A percentile compares a stretch with the other conserved stretches of the same genome.
Evolutionary conservation across 2,113 vertebrate genomes (phyloP).

Genomic region (Rostratula benghalensis): DNA sequence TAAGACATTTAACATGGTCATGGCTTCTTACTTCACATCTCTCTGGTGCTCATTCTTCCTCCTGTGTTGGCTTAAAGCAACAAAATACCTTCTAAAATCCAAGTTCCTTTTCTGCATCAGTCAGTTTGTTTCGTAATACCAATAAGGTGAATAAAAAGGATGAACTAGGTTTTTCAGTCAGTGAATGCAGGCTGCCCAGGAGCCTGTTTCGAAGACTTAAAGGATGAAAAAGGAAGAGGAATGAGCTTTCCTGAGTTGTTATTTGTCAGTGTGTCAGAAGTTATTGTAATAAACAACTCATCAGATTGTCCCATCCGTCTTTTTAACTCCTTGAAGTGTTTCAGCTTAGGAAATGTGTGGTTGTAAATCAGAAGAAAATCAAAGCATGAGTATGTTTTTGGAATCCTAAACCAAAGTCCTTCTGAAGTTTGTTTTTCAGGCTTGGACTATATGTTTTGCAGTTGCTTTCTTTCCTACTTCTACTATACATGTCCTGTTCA

Average conservation of each 20-base stretch:
- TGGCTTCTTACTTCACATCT: neutral
- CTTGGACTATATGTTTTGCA: neutral
- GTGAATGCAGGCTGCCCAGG: neutral
- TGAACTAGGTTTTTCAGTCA: neutral
- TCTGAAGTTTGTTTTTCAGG: neutral
- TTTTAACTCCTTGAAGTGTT: neutral
- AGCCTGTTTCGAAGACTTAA: neutral
- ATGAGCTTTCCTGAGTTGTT: neutral
- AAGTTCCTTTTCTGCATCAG: neutral
- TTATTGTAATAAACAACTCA: neutral
- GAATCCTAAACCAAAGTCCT: neutral
- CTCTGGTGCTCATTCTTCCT: neutral
- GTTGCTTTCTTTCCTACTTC: neutral
- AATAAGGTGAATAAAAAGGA: neutral
- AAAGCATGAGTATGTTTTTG: neutral
- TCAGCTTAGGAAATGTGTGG: neutral
- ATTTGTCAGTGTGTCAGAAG: neutral
- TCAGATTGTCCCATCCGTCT: neutral
- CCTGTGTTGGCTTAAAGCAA: neutral
- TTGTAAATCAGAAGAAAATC: neutral
- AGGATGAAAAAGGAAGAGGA: neutral
- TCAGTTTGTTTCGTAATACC: neutral
- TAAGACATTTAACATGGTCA: neutral
- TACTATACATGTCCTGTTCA: fast-evolving
- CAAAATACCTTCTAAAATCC: neutral